Percentiles rank a stretch among this genome's conserved stretches.
Conservation (phyloP, 2,797 vertebrate genomes). For the Capromys pilorides region DNA sequence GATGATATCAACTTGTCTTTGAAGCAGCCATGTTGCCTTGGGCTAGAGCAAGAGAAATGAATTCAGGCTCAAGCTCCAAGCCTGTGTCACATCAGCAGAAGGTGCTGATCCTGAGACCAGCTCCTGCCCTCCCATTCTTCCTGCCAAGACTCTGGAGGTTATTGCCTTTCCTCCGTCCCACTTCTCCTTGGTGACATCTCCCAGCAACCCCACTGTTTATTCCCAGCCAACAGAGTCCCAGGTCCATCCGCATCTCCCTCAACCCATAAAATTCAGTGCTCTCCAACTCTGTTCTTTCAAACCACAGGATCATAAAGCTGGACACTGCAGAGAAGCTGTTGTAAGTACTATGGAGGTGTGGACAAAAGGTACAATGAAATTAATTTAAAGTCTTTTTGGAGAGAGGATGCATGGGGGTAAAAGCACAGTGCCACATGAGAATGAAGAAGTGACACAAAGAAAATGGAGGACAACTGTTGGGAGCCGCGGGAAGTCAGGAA, state of each 20-base stretch:
- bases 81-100: fast-evolving
- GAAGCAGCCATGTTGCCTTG: neutral
- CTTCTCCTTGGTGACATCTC: neutral
- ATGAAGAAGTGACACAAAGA: neutral
- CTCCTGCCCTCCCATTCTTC: neutral
- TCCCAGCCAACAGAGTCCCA: neutral
- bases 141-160: neutral
- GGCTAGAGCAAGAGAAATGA: neutral
- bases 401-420: neutral
- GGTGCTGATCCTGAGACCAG: neutral
- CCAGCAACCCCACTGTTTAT: neutral
- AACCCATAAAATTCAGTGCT: neutral
- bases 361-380: too few species aligned
- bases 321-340: neutral
- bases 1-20: neutral
- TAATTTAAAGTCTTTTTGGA: neutral
- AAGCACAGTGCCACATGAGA: neutral
- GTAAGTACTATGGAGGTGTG: fast-evolving
- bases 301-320: neutral
- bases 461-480: fast-evolving
- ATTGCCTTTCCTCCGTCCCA: too few species aligned
- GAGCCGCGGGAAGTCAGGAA: too few species aligned
- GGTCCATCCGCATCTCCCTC: neutral
- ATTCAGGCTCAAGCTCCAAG: neutral
- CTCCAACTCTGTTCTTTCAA: too few species aligned